Percentiles rank a stretch among this genome's conserved stretches.
phyloP scores from a whole-genome alignment of 1,140 invertebrate species.

The Diabrotica virgifera region DNA sequence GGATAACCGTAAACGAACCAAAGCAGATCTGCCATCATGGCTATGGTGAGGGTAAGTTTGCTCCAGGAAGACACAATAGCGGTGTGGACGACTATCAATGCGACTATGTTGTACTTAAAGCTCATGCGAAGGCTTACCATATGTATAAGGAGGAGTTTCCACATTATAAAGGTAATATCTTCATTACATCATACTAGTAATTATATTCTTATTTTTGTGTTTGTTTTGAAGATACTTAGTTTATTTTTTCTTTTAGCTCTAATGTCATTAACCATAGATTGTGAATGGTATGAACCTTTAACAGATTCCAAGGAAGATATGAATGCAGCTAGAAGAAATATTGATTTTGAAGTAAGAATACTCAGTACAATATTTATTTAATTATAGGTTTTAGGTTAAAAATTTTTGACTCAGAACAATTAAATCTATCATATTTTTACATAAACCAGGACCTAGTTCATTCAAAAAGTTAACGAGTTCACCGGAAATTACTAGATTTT shows the following conservation, averaged over 20 bases:
- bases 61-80: conserved; percentile 46
- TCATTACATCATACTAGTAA: neutral
- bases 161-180: conserved; percentile 43
- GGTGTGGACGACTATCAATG: conserved; percentile 54
- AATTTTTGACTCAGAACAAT: too few relatives aligned
- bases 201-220: too few relatives aligned
- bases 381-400: too few relatives aligned
- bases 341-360: conserved; percentile 12
- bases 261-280: conserved; percentile 26
- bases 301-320: neutral
- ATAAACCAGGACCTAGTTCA: too few relatives aligned
- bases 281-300: conserved; percentile 23
- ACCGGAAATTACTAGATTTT: too few relatives aligned
- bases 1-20: conserved; percentile 47
- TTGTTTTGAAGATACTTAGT: neutral
- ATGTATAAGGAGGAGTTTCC: conserved; percentile 51
- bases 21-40: conserved; percentile 28
- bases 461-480: too few relatives aligned
- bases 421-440: too few relatives aligned
- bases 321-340: conserved; percentile 10
- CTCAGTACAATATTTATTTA: too few relatives aligned
- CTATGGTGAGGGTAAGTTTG: conserved; percentile 25
- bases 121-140: conserved; percentile 54
- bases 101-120: conserved; percentile 52
- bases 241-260: conserved; percentile 16